Evolutionary conservation across 2,797 vertebrate genomes (phyloP), one percentile per base, ranked within the genome.

Genomic region (Buceros bicornis): DNA sequence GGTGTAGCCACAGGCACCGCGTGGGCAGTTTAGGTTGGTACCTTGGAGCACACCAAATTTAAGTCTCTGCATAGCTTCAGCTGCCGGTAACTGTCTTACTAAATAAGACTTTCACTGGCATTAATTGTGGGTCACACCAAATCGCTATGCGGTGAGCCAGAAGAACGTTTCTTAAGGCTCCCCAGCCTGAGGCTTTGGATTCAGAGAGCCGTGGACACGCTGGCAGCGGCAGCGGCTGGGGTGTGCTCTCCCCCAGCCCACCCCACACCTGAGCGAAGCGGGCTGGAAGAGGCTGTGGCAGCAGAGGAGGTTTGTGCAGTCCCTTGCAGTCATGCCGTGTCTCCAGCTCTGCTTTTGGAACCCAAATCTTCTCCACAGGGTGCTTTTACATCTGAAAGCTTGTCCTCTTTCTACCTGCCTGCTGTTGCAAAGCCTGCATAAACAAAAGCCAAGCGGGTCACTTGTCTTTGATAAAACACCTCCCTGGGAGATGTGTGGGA

Each of bases 261-360:
- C 20, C 35, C 61, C 57, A 13, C 0, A 0, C 3, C 35, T n/a
- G 58, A 29, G 13, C 7, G 3, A 70, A 53, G 28, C 0, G 2
- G 24, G 8, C 45, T 82, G 51, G 67, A 50, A 61, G 64, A 10
- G 37, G 43, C 37, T 70, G 65, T 22, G 53, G 65, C 67, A 51
- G 57, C 48, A 56, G 33, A 56, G 35, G 29, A 76, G 42, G 16
- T 54, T 61, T 50, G 8, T 65, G 31, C 10, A 51, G 24, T 33
- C 22, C 21, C 0, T 40, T 35, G 64, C 45, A 43, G 74, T 9
- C 40, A 17, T 31, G 67, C 47, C 16, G 5, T 0, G 2, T 54
- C 42, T 82, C 60, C 64, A 58, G 47, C 51, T 82, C 79, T 42
- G 42, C 64, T 45, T 66, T 81, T 26, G 58, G 31, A 79, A 33